Percentiles rank a stretch among this genome's conserved stretches.
Conservation (phyloP, 2,888 invertebrate genomes). For the Monopis laevigella region DNA sequence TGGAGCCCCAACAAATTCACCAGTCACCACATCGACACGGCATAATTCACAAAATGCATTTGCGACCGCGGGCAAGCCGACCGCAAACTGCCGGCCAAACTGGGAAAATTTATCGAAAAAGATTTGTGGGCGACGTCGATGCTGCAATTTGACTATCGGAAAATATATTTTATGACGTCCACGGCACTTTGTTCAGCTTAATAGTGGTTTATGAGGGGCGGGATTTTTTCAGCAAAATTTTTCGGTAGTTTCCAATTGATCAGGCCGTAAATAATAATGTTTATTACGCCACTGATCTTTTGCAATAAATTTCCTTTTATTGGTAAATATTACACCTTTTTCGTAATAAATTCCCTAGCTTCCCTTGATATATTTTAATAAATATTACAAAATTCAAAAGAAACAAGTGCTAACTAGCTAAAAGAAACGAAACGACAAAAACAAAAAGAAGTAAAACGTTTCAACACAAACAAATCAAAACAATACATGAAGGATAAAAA, state of each 20-base stretch:
- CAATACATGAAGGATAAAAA: background rate
- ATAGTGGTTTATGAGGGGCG: constrained; percentile 30
- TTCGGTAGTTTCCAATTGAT: constrained; percentile 7
- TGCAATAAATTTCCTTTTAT: constrained; percentile 8
- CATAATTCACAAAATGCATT: constrained; percentile 55
- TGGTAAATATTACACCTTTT: too few relatives aligned
- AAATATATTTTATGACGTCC: constrained; percentile 60
- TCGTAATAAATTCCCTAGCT: too few relatives aligned
- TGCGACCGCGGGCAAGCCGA: constrained; percentile 24
- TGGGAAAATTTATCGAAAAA: constrained; percentile 53
- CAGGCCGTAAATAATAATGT: constrained; percentile 5
- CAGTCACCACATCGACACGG: constrained; percentile 36
- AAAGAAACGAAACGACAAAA: too few relatives aligned
- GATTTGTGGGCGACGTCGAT: constrained; percentile 51
- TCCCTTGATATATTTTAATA: too few relatives aligned
- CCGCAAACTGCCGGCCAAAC: constrained; percentile 15
- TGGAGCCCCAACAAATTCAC: constrained; percentile 27
- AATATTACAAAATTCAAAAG: too few relatives aligned
- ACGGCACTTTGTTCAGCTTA: constrained; percentile 46
- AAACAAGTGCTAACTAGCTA: too few relatives aligned
- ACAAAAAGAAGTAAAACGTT: too few relatives aligned
- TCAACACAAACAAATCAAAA: background rate
- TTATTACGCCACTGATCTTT: constrained; percentile 3
- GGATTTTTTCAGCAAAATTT: constrained; percentile 24
- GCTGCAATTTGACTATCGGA: constrained; percentile 60